Evolutionary conservation across 2,113 vertebrate genomes (phyloP), one percentile per base, ranked within the genome.

Genomic region (Perca flavescens): DNA sequence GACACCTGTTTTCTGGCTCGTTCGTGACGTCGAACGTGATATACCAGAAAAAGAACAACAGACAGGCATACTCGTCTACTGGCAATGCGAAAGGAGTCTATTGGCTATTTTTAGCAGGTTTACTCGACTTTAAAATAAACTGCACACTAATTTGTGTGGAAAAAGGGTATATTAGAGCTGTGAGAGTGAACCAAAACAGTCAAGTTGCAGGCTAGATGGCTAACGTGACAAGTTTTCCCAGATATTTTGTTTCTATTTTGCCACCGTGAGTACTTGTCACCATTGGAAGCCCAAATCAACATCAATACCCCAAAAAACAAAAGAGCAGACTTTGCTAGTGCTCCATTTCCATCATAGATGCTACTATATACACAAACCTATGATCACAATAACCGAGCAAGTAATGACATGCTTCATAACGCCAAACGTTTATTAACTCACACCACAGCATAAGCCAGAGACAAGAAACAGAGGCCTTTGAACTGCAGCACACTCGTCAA

Each of bases 381-480:
- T 80, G 85, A 85, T 86, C 43, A 73, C 40, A 83, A 67, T 47
- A 84, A 53, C 56, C 46, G 31, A 61, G 22, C 31, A 56, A 62
- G 54, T 70, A 77, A 86, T 85, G 70, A 79, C 83, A 66, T 57
- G 43, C 80, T 86, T 47, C 53, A 62, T 72, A 57, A 77, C 28
- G 82, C 84, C 84, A 73, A 84, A 84, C 79, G 78, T 87, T 80
- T 74, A 83, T 69, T 65, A 83, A 86, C 71, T 25, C 74, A 63
- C 21, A 78, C 53, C 60, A 54, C 79, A 77, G 71, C 76, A 84
- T 40, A 71, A 67, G 66, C 31, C 40, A 60, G 53, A 43, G 16
- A 62, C 21, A 63, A 62, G 61, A 69, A 53, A 58, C 28, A 49
- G 25, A 49, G 34, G 8, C 40, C 56, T 77, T 86, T 79, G 36